Conservation (phyloP, 2,113 vertebrate species). For the Oryzias woworae region DNA sequence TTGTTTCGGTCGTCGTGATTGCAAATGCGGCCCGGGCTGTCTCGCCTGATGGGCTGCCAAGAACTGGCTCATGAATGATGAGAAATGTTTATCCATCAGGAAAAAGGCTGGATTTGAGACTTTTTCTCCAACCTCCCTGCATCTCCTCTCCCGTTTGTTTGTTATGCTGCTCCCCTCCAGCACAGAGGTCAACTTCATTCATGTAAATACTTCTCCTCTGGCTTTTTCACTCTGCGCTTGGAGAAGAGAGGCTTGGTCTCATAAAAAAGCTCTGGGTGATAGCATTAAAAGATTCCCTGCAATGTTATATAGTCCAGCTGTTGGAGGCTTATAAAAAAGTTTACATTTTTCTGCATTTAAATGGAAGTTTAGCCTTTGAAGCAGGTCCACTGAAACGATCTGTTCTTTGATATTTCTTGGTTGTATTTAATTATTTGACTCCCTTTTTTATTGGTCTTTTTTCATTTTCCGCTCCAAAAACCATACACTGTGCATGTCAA, state of each 20-base stretch:
- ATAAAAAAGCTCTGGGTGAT: constrained; percentile 24
- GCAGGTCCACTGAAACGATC: too few species aligned
- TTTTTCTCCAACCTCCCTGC: background rate
- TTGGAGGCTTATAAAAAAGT: background rate
- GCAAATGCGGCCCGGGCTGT: constrained; percentile 5
- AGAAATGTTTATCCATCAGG: constrained; percentile 27
- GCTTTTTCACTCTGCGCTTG: constrained; percentile 23
- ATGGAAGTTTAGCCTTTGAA: too few species aligned
- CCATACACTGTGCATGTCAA: too few species aligned
- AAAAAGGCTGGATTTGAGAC: constrained; percentile 31
- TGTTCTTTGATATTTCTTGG: too few species aligned
- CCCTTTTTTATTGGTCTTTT: background rate
- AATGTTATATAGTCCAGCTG: constrained; percentile 44
- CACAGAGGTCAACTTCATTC: constrained; percentile 48
- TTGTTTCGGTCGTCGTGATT: constrained; percentile 5
- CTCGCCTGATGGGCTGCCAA: background rate
- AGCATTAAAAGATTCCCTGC: constrained; percentile 47
- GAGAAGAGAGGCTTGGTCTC: constrained; percentile 23
- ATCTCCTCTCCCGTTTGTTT: constrained; percentile 47
- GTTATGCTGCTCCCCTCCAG: constrained; percentile 32
- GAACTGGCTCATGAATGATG: constrained; percentile 17
- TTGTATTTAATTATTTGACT: background rate
- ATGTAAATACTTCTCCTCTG: constrained; percentile 51
- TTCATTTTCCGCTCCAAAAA: background rate
- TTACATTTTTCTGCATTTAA: too few species aligned